Percentiles rank a stretch among this genome's conserved stretches.
phyloP scores from a whole-genome alignment of 2,113 vertebrate genomes.

The Neogobius melanostomus region DNA sequence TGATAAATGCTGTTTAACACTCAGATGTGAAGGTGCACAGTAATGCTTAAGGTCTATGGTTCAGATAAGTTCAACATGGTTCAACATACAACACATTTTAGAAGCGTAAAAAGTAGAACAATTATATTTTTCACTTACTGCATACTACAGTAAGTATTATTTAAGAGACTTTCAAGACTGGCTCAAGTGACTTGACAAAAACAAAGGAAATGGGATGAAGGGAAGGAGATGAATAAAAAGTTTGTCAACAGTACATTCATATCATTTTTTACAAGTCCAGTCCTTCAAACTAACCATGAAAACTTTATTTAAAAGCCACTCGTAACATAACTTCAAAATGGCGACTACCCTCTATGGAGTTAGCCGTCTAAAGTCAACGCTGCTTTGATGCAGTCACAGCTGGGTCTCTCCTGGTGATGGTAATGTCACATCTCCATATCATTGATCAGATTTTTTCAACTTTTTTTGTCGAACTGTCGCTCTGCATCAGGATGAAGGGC shows the following conservation, averaged over 20 bases:
- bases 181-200: too few relatives aligned
- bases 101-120: too few relatives aligned
- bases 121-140: too few relatives aligned
- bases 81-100: too few relatives aligned
- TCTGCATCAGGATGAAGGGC: conserved; percentile 59
- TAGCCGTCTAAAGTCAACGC: conserved; percentile 65
- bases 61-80: too few relatives aligned
- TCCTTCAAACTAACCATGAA: not conserved
- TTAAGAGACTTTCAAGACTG: too few relatives aligned
- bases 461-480: conserved; percentile 42
- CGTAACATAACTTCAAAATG: conserved; percentile 20
- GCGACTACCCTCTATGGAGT: conserved; percentile 43
- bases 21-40: not conserved
- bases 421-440: conserved; percentile 79
- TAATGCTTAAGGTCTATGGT: not conserved
- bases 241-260: too few relatives aligned
- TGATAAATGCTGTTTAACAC: not conserved
- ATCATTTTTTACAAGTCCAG: too few relatives aligned
- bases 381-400: conserved; percentile 65
- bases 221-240: too few relatives aligned
- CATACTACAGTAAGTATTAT: too few relatives aligned
- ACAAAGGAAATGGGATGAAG: too few relatives aligned
- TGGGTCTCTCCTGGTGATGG: conserved; percentile 64
- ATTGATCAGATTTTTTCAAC: conserved; percentile 70
- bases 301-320: conserved; percentile 21